These are phyloP conservation scores for Cyclophora albipunctata DNA, from an alignment of 2,888 invertebrate species.

Conservation along the genomic window DNA sequence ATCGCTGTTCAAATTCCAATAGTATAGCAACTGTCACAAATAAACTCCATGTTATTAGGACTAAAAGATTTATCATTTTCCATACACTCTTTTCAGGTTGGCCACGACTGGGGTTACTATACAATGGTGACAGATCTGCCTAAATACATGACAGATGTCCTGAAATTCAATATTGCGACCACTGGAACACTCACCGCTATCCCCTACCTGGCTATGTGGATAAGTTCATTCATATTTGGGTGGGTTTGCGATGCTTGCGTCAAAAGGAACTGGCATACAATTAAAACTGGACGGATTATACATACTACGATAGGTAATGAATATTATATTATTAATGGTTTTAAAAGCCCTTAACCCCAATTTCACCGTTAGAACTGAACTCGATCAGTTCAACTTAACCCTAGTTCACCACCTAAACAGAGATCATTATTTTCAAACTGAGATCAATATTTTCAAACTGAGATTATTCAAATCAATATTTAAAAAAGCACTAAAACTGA, in stretches of 20 bases:
- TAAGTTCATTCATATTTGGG: slow-evolving; percentile 80
- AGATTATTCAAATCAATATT: no score
- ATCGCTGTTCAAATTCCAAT: no score
- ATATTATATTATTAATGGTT: neutral
- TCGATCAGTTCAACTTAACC: no score
- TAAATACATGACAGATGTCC: slow-evolving; percentile 80
- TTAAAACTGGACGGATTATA: slow-evolving; percentile 77
- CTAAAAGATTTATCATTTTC: no score
- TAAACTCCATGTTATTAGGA: no score
- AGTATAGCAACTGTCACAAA: no score
- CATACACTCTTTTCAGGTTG: slow-evolving; percentile 38
- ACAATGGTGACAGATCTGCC: slow-evolving; percentile 83
- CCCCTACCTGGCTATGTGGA: slow-evolving; percentile 81
- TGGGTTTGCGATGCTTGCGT: slow-evolving; percentile 82
- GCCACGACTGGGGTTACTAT: slow-evolving; percentile 81
- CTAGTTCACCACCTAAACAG: no score
- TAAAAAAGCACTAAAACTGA: no score
- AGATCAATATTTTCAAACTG: no score
- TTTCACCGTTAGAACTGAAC: no score
- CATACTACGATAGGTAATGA: slow-evolving; percentile 80
- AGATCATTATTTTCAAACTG: no score
- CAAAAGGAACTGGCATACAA: slow-evolving; percentile 72
- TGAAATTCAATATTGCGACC: slow-evolving; percentile 79
- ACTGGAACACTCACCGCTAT: slow-evolving; percentile 79
- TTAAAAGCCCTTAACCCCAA: no score